Conservation (phyloP, 2,888 invertebrate genomes). For the Bedellia somnulentella region DNA sequence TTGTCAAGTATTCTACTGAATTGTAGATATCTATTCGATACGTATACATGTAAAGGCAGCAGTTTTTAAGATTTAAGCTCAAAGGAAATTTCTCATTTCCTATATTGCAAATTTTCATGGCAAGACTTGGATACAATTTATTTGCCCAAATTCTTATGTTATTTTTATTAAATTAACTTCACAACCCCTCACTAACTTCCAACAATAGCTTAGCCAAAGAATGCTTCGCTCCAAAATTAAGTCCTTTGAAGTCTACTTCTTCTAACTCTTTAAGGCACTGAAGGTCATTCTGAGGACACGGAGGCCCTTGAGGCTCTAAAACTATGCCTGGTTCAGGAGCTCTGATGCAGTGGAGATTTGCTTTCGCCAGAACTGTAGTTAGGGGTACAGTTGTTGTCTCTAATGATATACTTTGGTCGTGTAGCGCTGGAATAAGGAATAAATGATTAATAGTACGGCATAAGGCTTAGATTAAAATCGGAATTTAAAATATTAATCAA, state of each 20-base stretch:
- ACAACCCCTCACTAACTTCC: no score
- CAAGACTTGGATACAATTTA: no score
- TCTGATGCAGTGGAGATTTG: slow-evolving; percentile 70
- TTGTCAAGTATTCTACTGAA: no score
- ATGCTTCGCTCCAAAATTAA: slow-evolving; percentile 41
- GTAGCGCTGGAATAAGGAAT: neutral
- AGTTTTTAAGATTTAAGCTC: no score
- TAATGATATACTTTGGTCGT: neutral
- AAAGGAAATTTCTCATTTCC: no score
- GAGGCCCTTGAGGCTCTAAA: slow-evolving; percentile 16
- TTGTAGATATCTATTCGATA: no score
- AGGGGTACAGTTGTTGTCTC: slow-evolving; percentile 9
- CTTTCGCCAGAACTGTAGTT: slow-evolving; percentile 48
- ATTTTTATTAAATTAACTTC: no score
- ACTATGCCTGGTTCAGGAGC: slow-evolving; percentile 78
- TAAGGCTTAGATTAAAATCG: neutral
- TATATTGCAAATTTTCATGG: no score
- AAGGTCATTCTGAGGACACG: slow-evolving; percentile 23
- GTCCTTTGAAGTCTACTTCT: slow-evolving; percentile 14
- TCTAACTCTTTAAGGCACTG: slow-evolving; percentile 13
- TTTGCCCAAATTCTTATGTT: no score
- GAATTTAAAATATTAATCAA: neutral
- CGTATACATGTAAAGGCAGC: no score
- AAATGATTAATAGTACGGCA: no score
- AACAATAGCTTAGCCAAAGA: slow-evolving; percentile 63